Base-by-base conservation (phyloP, 2,797 vertebrate species). In the Parotocinclus haroldoi region DNA sequence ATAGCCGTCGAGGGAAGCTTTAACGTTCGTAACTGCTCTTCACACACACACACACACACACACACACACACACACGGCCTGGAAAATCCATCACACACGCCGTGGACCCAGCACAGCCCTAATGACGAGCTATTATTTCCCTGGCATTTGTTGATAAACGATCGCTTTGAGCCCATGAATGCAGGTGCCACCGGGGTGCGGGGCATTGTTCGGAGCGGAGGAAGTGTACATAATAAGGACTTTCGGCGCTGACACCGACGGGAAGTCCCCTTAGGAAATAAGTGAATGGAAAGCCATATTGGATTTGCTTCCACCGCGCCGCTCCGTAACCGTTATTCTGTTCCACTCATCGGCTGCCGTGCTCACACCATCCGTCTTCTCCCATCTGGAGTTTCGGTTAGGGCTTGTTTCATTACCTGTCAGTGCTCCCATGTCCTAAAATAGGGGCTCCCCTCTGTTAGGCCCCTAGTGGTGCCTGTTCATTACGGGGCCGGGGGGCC, bases 1-100 rank as follows among this genome's bases (percentile, higher is more conserved):
- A 89, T 76, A 80, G 80, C 86, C 69, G 79, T 85, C 85, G 61
- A 70, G 87, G 85, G 87, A 87, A 78, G 79, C 68, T 78, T 27
- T 63, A 78, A 85, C 81, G 82, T 82, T 73, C 83, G 77, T 77
- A 81, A 79, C 83, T 79, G 83, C 81, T 85, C 83, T 88, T 85
- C 82, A 81, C 77, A 40, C 82, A 77, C 68, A n/a, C 75, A n/a
- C n/a, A n/a, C n/a, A n/a, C n/a, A n/a, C n/a, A n/a, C n/a, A n/a
- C n/a, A n/a, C n/a, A n/a, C n/a, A n/a, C 82, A 81, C 77, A 40
- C 82, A 77, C 68, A n/a, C 75, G 79, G 80, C 69, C 76, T 7
- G 13, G 63, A 78, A 79, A 84, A 84, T 82, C 78, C 79, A 76
- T 85, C 77, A 85, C 63, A 68, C 58, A 62, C 54, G 68, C 75